These are phyloP conservation scores for Bombus impatiens DNA, from an alignment of 1,140 invertebrate species.

Conservation along the genomic window DNA sequence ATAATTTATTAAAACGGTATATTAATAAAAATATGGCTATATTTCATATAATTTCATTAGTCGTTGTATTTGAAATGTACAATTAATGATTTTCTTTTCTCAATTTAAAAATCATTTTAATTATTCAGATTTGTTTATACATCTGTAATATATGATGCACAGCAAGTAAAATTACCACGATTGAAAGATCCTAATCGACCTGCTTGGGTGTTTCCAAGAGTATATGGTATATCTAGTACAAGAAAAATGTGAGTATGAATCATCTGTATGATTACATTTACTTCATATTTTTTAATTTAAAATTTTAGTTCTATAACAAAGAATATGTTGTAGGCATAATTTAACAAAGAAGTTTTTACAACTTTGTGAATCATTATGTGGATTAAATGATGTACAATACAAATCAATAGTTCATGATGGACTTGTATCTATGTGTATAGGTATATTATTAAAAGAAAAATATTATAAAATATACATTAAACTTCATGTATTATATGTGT, in stretches of 20 bases:
- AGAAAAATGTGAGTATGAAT: constrained; percentile 86
- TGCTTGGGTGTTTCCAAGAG: constrained; percentile 87
- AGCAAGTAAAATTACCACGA: constrained; percentile 89
- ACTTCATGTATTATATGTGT: constrained; percentile 21
- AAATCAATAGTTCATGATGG: constrained; percentile 84
- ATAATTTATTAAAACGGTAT: constrained; percentile 78
- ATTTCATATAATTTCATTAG: not conserved
- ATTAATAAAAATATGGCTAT: constrained; percentile 10
- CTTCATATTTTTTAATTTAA: constrained; percentile 40
- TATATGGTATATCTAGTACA: constrained; percentile 87
- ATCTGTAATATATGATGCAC: constrained; percentile 90
- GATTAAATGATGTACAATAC: constrained; percentile 81
- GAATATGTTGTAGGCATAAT: constrained; percentile 83
- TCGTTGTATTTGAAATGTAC: not conserved
- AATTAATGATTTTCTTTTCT: not conserved
- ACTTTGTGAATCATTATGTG: constrained; percentile 86
- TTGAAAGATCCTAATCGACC: constrained; percentile 87
- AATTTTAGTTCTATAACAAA: constrained; percentile 8
- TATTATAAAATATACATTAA: constrained; percentile 37
- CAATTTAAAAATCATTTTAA: not conserved
- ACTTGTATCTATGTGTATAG: constrained; percentile 75
- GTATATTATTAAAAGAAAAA: constrained; percentile 56
- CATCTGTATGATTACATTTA: constrained; percentile 3
- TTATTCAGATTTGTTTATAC: constrained; percentile 84
- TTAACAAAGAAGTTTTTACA: constrained; percentile 87